Evolutionary conservation across 2,113 vertebrate species (phyloP).

Genomic region (Pangasianodon hypophthalmus): DNA sequence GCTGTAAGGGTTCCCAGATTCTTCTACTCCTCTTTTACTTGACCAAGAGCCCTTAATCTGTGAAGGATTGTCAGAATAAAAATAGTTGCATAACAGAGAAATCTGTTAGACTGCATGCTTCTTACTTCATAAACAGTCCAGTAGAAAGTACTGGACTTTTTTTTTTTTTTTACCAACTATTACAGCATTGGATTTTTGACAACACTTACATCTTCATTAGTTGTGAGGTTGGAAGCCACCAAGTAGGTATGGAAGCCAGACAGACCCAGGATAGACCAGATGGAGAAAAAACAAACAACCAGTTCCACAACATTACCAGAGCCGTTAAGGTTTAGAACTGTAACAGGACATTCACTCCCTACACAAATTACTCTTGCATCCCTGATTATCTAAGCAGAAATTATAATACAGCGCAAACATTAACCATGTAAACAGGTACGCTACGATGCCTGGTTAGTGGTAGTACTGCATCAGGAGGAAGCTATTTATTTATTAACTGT

Average conservation of each 20-base stretch:
- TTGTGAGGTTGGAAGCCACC: slow-evolving; percentile 95
- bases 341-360: neutral
- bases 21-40: slow-evolving; percentile 84
- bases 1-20: slow-evolving; percentile 91
- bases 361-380: no score
- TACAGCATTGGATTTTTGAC: neutral
- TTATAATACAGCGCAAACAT: neutral
- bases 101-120: neutral
- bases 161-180: slow-evolving; percentile 1
- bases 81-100: neutral
- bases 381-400: neutral
- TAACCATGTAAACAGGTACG: neutral
- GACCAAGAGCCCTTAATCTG: slow-evolving; percentile 98
- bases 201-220: slow-evolving; percentile 93
- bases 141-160: neutral
- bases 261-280: slow-evolving; percentile 97
- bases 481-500: neutral
- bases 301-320: slow-evolving; percentile 85
- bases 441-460: slow-evolving; percentile 5
- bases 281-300: slow-evolving; percentile 96
- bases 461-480: neutral
- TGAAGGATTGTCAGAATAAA: neutral
- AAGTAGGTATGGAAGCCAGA: slow-evolving; percentile 98
- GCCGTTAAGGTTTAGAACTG: slow-evolving; percentile 76
- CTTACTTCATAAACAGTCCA: neutral